Percentiles rank a stretch among this genome's conserved stretches.
These are phyloP conservation scores for Asarcornis scutulata DNA, from an alignment of 2,113 vertebrate species.

Conservation along the genomic window DNA sequence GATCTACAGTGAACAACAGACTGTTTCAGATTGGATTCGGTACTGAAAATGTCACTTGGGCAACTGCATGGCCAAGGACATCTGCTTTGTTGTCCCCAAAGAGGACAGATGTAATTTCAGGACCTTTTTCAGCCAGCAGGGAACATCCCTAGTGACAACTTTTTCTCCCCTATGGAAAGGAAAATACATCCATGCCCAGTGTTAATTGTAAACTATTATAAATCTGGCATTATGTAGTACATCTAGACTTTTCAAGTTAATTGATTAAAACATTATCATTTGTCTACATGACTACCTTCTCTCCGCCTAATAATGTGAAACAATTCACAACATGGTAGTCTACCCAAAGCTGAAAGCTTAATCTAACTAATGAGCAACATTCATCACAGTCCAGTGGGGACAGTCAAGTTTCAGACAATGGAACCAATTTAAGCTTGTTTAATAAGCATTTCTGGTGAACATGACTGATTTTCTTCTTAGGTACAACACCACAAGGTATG, in stretches of 20 bases:
- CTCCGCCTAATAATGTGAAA: slow-evolving; percentile 15
- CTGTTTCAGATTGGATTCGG: neutral
- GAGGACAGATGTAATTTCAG: neutral
- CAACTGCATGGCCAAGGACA: neutral
- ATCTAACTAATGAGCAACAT: slow-evolving; percentile 57
- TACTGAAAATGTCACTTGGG: neutral
- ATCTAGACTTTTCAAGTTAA: slow-evolving; percentile 38
- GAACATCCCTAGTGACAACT: neutral
- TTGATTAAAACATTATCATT: slow-evolving; percentile 56
- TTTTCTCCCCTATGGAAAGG: neutral
- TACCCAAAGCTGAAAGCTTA: slow-evolving; percentile 49
- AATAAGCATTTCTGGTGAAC: slow-evolving; percentile 46
- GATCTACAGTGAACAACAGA: neutral
- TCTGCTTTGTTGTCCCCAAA: neutral
- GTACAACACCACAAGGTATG: neutral
- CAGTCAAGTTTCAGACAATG: slow-evolving; percentile 37
- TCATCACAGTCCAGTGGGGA: slow-evolving; percentile 41
- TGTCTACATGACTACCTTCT: slow-evolving; percentile 24
- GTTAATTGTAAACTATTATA: slow-evolving; percentile 1
- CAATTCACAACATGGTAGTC: slow-evolving; percentile 9
- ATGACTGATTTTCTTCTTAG: slow-evolving; percentile 8
- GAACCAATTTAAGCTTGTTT: slow-evolving; percentile 30
- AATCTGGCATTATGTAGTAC: neutral
- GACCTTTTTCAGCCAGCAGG: neutral
- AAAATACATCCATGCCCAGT: neutral